These are phyloP conservation scores for Vireo griseus DNA, from an alignment of 2,797 vertebrate genomes.

Conservation along the genomic window DNA sequence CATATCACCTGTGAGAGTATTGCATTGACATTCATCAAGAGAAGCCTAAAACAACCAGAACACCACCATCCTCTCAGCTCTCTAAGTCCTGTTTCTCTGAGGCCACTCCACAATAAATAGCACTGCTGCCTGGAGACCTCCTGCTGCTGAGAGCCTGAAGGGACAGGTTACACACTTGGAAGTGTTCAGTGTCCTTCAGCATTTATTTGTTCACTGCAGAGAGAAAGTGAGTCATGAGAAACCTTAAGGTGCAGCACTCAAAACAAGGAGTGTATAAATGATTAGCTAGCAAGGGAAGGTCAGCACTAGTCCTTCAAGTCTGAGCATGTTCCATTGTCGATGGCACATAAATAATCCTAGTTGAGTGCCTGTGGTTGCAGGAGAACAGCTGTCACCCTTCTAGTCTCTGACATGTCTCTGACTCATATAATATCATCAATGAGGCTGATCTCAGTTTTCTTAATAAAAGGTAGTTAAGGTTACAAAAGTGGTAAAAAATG, in stretches of 20 bases:
- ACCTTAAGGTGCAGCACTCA: slow-evolving; percentile 67
- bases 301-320: slow-evolving; percentile 61
- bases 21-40: not conserved
- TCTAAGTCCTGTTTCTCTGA: not conserved
- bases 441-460: not conserved
- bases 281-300: slow-evolving; percentile 65
- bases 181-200: not conserved
- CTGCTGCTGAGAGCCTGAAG: not conserved
- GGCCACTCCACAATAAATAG: not conserved
- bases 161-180: not conserved
- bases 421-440: not conserved
- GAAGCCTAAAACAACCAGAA: not conserved
- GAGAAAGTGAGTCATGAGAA: slow-evolving; percentile 72
- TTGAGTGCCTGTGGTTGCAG: slow-evolving; percentile 49
- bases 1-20: fast-evolving
- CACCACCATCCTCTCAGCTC: not conserved
- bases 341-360: slow-evolving; percentile 45
- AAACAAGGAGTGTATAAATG: slow-evolving; percentile 69
- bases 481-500: not conserved
- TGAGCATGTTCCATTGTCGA: slow-evolving; percentile 49
- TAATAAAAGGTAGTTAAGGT: not conserved
- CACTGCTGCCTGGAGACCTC: not conserved
- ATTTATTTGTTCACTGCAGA: slow-evolving; percentile 41
- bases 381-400: slow-evolving; percentile 9
- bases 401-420: not conserved